A percentile compares a stretch with the other conserved stretches of the same genome.
These are phyloP conservation scores for Hemithea aestivaria DNA, from an alignment of 2,888 invertebrate species.

Conservation along the genomic window DNA sequence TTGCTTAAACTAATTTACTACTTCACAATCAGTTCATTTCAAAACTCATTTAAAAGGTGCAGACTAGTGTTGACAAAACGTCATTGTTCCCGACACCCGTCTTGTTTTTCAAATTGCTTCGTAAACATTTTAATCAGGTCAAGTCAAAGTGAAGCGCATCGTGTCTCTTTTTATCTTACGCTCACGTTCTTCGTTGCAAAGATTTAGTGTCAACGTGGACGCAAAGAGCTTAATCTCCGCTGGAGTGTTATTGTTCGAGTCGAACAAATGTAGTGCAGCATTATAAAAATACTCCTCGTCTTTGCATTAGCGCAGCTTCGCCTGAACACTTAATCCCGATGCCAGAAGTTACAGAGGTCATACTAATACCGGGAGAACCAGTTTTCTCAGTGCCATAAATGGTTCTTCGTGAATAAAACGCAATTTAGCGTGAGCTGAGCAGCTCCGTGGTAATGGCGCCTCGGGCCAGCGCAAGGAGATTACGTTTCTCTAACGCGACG, in stretches of 20 bases:
- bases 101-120: too few relatives aligned
- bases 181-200: conserved; percentile 9
- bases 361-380: conserved; percentile 4
- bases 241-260: conserved; percentile 22
- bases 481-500: conserved; percentile 34
- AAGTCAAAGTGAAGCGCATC: not conserved
- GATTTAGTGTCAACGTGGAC: not conserved
- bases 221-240: too few relatives aligned
- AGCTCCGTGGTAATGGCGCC: conserved; percentile 28
- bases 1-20: conserved; percentile 18
- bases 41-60: conserved; percentile 2
- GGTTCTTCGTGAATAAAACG: conserved; percentile 19
- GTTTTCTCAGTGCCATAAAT: conserved; percentile 13
- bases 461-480: conserved; percentile 38
- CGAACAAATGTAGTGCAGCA: conserved; percentile 30
- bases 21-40: conserved; percentile 9
- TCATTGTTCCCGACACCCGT: too few relatives aligned
- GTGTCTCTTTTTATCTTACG: not conserved
- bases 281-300: conserved; percentile 34
- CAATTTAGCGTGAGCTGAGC: conserved; percentile 4
- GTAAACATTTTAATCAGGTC: conserved; percentile 6
- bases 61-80: not conserved
- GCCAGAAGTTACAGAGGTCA: conserved; percentile 14
- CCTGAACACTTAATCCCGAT: conserved; percentile 36
- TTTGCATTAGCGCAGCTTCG: conserved; percentile 35